A percentile compares a stretch with the other conserved stretches of the same genome.
Conservation (phyloP, 2,888 invertebrate species). For the Apeira syringaria region DNA sequence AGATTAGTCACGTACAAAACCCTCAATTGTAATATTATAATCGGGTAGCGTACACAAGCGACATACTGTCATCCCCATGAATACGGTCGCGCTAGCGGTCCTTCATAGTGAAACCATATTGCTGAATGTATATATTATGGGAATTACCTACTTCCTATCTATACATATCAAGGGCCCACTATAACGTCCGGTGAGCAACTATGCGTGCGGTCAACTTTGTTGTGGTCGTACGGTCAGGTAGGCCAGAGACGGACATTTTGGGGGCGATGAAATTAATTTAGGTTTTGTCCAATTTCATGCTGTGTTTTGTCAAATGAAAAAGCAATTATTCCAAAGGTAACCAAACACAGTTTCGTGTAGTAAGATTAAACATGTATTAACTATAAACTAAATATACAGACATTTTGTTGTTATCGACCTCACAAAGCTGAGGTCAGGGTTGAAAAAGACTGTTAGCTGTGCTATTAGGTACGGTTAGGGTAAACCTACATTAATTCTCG, state of each 20-base stretch:
- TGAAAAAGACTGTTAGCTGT: no score
- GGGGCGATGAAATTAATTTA: conserved; percentile 16
- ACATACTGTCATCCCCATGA: conserved; percentile 11
- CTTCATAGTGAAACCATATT: conserved; percentile 10
- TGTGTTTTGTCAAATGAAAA: not conserved
- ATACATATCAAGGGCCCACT: conserved; percentile 12
- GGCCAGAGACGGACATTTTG: conserved; percentile 16
- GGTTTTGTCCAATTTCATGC: conserved; percentile 8
- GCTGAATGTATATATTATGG: not conserved
- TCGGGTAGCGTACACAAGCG: conserved; percentile 1
- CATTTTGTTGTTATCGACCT: no score
- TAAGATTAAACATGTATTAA: no score
- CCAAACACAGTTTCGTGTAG: not conserved
- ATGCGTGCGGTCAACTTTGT: conserved; percentile 20
- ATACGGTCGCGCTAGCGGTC: conserved; percentile 3
- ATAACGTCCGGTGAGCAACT: not conserved
- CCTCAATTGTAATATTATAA: conserved; percentile 5
- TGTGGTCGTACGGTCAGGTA: conserved; percentile 19
- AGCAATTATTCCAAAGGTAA: not conserved
- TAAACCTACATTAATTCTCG: no score
- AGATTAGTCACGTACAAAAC: conserved; percentile 6
- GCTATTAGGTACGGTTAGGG: no score
- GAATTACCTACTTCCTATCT: not conserved
- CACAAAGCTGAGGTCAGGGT: no score
- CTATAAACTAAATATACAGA: no score